Percentiles rank a stretch among this genome's conserved stretches.
These are phyloP conservation scores for Epizoanthus rinbou DNA, from an alignment of 92 coral and sea anemone genomes.

Conservation along the genomic window DNA sequence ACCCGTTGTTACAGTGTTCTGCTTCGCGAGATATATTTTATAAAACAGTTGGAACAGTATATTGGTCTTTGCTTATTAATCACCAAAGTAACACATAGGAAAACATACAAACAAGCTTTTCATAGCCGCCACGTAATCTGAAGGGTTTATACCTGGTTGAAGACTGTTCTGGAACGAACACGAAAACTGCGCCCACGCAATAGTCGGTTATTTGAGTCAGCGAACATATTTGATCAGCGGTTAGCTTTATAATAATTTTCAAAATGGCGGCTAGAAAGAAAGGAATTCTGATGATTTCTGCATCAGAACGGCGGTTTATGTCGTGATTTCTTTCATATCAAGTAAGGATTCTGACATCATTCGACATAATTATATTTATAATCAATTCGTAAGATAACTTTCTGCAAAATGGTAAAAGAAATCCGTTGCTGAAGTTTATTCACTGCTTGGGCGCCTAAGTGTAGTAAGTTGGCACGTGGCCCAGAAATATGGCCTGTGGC, in stretches of 20 bases:
- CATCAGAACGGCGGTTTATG: not conserved
- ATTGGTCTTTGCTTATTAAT: not conserved
- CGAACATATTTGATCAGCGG: constrained; percentile 19
- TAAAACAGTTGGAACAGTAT: no score
- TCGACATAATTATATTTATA: not conserved
- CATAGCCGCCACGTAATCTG: constrained; percentile 69
- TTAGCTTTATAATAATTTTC: not conserved
- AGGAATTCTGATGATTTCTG: not conserved
- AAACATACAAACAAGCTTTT: constrained; percentile 51
- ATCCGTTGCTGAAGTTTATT: not conserved
- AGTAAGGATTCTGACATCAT: not conserved
- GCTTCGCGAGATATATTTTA: no score
- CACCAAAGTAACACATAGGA: not conserved
- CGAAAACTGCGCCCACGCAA: constrained; percentile 36
- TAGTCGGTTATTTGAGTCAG: not conserved
- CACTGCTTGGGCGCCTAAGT: no score
- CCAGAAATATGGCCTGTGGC: not conserved
- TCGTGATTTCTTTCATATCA: not conserved
- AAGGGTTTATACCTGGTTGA: not conserved
- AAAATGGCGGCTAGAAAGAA: constrained; percentile 26
- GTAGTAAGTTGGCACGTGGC: constrained; percentile 10
- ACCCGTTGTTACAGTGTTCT: no score
- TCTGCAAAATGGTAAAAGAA: not conserved
- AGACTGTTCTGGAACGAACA: constrained; percentile 43
- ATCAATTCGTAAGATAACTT: not conserved